Conservation (phyloP, 2,113 vertebrate genomes). For the Paraplagusia blochii region DNA sequence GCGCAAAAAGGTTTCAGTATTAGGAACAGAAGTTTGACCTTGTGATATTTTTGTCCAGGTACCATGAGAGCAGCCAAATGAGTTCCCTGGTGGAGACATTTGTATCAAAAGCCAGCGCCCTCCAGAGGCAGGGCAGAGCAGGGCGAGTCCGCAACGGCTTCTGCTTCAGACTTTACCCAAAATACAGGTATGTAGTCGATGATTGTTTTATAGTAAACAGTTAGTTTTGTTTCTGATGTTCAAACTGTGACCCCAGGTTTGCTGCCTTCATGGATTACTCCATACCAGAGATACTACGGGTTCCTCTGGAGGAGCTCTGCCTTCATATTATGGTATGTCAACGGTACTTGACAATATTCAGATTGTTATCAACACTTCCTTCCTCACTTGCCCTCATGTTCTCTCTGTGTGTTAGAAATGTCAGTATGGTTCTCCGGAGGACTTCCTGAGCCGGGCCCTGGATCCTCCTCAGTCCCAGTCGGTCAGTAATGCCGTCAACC, state of each 20-base stretch:
- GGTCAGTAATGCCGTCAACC: constrained; percentile 89
- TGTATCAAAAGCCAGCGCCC: constrained; percentile 95
- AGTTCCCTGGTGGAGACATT: constrained; percentile 96
- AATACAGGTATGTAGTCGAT: constrained; percentile 57
- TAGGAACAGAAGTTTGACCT: neutral
- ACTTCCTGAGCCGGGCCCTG: constrained; percentile 87
- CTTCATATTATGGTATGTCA: constrained; percentile 94
- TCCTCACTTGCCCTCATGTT: no score
- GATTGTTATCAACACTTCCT: neutral
- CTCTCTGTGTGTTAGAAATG: constrained; percentile 84
- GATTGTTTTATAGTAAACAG: neutral
- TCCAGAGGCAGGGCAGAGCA: constrained; percentile 95
- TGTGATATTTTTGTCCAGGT: constrained; percentile 69
- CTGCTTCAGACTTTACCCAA: constrained; percentile 93
- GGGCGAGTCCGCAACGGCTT: constrained; percentile 89
- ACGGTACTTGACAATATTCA: neutral
- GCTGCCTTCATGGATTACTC: constrained; percentile 92
- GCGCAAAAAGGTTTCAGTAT: no score
- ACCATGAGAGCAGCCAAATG: constrained; percentile 98
- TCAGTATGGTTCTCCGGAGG: constrained; percentile 90
- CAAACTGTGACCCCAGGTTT: constrained; percentile 75
- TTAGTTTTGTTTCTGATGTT: neutral
- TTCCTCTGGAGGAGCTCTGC: constrained; percentile 95
- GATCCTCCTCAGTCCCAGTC: constrained; percentile 92
- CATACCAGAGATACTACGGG: constrained; percentile 92